These are phyloP conservation scores for Oophaga pumilio DNA, from an alignment of 2,113 vertebrate species.

Conservation along the genomic window DNA sequence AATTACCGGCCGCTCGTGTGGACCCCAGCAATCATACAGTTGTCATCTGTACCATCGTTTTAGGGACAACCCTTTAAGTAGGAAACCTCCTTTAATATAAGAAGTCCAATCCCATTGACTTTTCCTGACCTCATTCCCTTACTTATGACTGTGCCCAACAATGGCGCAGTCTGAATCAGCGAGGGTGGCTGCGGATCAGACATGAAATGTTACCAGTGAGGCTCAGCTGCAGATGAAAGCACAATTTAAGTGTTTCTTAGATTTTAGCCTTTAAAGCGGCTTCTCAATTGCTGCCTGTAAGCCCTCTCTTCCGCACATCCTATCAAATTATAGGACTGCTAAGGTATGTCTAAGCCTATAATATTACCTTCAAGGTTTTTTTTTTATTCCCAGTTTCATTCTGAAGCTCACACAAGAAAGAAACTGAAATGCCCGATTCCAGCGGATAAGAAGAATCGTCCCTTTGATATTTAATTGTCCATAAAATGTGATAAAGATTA, in stretches of 20 bases:
- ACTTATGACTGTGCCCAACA: not conserved
- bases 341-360: conserved; percentile 61
- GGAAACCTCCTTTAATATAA: no score
- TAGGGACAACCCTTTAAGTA: no score
- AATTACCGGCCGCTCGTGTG: not conserved
- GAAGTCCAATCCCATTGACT: not conserved
- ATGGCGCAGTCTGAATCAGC: not conserved
- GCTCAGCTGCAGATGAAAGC: conserved; percentile 62
- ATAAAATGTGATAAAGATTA: conserved; percentile 82
- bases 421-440: conserved; percentile 74
- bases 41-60: no score
- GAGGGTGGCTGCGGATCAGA: not conserved
- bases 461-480: conserved; percentile 87
- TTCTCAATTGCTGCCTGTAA: conserved; percentile 56
- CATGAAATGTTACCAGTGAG: conserved; percentile 36
- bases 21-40: not conserved
- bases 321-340: conserved; percentile 65
- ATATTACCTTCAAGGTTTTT: conserved; percentile 65
- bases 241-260: conserved; percentile 23
- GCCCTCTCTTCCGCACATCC: conserved; percentile 65
- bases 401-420: conserved; percentile 65
- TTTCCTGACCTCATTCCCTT: not conserved
- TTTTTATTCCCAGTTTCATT: conserved; percentile 65
- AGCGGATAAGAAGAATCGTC: conserved; percentile 67
- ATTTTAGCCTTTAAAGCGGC: conserved; percentile 40